Evolutionary conservation across 2,888 invertebrate species (phyloP).

Genomic region (Hartigia nigra): DNA sequence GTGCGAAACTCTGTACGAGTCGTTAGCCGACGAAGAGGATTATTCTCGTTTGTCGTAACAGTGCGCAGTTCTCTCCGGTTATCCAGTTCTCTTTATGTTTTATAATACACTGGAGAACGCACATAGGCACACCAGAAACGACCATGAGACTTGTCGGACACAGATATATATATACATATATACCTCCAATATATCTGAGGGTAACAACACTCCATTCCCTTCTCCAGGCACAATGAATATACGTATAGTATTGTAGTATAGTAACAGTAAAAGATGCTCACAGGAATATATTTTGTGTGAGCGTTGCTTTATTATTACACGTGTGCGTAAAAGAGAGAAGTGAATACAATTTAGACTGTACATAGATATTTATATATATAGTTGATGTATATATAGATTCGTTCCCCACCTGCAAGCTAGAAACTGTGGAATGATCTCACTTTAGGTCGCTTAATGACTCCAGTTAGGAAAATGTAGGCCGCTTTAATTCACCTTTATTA

Average conservation of each 20-base stretch:
- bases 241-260: not conserved
- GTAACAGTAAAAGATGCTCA: not conserved
- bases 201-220: not conserved
- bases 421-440: not conserved
- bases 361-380: not conserved
- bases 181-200: not conserved
- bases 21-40: not conserved
- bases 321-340: not conserved
- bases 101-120: not conserved
- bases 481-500: not conserved
- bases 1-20: not conserved
- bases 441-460: not conserved
- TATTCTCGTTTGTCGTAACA: not conserved
- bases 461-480: not conserved
- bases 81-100: not conserved
- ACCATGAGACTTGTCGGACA: not conserved
- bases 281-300: not conserved
- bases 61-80: not conserved
- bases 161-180: not conserved
- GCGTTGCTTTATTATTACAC: not conserved
- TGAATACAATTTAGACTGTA: not conserved
- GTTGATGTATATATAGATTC: not conserved
- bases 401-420: not conserved
- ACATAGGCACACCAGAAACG: not conserved
- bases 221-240: not conserved